A percentile compares a stretch with the other conserved stretches of the same genome.
Evolutionary conservation across 2,888 invertebrate genomes (phyloP).

Genomic region (Heliconius sara): DNA sequence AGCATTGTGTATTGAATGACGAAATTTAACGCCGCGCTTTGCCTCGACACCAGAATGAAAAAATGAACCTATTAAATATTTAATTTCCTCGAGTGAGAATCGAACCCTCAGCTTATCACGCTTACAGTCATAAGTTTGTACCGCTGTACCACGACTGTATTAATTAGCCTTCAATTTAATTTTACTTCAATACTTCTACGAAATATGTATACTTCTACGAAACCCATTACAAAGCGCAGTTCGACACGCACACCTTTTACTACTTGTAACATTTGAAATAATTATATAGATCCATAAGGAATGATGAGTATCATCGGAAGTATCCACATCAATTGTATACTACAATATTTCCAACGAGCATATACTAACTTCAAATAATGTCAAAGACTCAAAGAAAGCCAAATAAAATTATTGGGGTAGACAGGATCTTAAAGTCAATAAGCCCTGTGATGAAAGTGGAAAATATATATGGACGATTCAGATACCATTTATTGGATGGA

Average conservation of each 20-base stretch:
- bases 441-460: conserved; percentile 19
- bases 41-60: too few species aligned
- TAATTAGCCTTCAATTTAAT: too few species aligned
- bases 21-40: too few species aligned
- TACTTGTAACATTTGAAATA: neutral
- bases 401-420: neutral
- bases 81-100: too few species aligned
- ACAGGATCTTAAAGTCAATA: conserved; percentile 12
- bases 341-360: neutral
- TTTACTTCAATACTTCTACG: neutral
- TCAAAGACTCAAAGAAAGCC: neutral
- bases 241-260: neutral
- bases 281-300: neutral
- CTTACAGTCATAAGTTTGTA: too few species aligned
- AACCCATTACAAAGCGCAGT: neutral
- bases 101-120: too few species aligned
- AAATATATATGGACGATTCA: conserved; percentile 28
- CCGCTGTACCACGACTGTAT: too few species aligned
- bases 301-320: neutral
- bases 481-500: neutral
- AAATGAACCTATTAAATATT: too few species aligned
- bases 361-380: neutral
- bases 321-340: neutral
- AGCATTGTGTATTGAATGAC: too few species aligned
- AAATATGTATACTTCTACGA: neutral